Evolutionary conservation across 1,140 invertebrate species (phyloP), one percentile per base, ranked within the genome.

Genomic region (Drosophila erecta): DNA sequence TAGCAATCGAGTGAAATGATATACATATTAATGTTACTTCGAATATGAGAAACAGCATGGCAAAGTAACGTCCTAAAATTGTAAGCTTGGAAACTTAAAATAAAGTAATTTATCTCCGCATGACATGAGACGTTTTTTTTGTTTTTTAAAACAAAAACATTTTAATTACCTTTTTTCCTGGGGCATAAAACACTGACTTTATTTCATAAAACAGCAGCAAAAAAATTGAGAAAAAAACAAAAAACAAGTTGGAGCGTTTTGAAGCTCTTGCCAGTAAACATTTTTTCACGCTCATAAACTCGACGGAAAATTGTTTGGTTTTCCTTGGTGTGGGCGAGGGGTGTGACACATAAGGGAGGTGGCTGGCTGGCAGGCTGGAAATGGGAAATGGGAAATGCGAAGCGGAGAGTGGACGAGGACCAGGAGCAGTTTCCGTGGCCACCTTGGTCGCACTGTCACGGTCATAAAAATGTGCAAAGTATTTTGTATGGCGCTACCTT

Each of bases 381-480:
- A 66, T 72, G 60, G 76, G 49, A 55, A 70, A 66, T 49, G 20
- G 17, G 7, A 30, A 10, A 24, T 44, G 20, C 14, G 11, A 30
- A 10, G 24, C 11, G 4, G 20, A 35, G 20, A 11, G 11, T 6
- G 59, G 17, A 22, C 35, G 12, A 33, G 40, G 33, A 44, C 37
- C 59, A 15, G 22, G 33, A 65, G 60, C 11, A 43, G 38, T 49
- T 53, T 15, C 61, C 24, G 47, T 47, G 49, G 50, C 17, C 24
- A 43, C 55, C 53, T 61, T 41, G 61, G 53, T n/a, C 51, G 44
- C 56, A 46, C 57, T 76, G 69, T 54, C 58, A 72, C 51, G 58
- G 58, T 54, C 79, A 72, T 87, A 79, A 86, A 86, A 86, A 83
- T 87, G 75, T 79, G 79, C 47, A 87, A 81, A 87, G 75, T 79